Evolutionary conservation across 2,797 vertebrate genomes (phyloP).

Genomic region (Artibeus jamaicensis): DNA sequence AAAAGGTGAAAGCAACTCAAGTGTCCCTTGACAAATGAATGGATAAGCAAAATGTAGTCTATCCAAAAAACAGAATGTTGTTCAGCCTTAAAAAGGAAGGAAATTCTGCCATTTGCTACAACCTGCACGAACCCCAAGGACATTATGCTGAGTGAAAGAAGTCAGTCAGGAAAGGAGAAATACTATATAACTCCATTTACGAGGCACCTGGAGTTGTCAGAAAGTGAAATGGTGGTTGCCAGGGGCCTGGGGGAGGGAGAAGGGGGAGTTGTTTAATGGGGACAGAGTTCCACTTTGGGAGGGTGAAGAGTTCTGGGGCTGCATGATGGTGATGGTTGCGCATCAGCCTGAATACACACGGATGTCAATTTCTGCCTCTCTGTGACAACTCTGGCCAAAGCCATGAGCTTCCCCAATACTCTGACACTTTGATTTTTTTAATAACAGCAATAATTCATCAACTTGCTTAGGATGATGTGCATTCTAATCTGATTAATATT

Average conservation of each 20-base stretch:
- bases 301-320: neutral
- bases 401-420: neutral
- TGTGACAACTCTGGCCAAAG: neutral
- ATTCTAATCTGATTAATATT: constrained; percentile 49
- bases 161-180: neutral
- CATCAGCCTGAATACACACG: neutral
- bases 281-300: neutral
- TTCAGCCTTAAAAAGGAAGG: neutral
- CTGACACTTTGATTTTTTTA: constrained; percentile 13
- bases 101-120: neutral
- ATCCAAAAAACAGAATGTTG: neutral
- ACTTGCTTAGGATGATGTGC: neutral
- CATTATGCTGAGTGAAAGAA: neutral
- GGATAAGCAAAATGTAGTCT: neutral
- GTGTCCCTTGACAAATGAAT: neutral
- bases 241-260: neutral
- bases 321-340: neutral
- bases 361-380: neutral
- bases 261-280: neutral
- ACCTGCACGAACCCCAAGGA: neutral
- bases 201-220: too few relatives aligned
- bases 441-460: constrained; percentile 7
- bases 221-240: neutral
- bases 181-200: neutral
- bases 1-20: neutral